These are phyloP conservation scores for Perccottus glenii DNA, from an alignment of 2,113 vertebrate genomes.

Conservation along the genomic window DNA sequence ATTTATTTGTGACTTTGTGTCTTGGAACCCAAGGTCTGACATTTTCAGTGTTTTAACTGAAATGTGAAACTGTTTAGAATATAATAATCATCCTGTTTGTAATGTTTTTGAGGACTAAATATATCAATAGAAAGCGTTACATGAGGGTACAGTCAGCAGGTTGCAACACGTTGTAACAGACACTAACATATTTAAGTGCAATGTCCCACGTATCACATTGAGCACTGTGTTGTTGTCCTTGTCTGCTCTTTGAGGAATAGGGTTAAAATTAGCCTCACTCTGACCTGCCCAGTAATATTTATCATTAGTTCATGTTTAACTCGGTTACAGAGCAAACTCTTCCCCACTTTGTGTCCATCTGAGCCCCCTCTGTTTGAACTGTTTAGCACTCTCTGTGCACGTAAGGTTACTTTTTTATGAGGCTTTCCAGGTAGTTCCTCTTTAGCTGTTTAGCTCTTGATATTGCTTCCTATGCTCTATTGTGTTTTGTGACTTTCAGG, in stretches of 20 bases:
- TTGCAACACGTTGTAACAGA: slow-evolving; percentile 33
- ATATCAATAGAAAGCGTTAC: neutral
- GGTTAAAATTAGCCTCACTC: slow-evolving; percentile 64
- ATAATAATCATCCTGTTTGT: too few relatives aligned
- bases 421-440: slow-evolving; percentile 56
- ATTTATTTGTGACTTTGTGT: neutral
- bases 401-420: slow-evolving; percentile 62
- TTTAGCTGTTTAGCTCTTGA: slow-evolving; percentile 50
- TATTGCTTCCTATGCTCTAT: slow-evolving; percentile 50
- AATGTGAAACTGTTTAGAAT: too few relatives aligned
- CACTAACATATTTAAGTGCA: neutral
- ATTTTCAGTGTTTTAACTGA: too few relatives aligned
- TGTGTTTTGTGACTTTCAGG: slow-evolving; percentile 50
- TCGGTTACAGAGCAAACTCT: slow-evolving; percentile 43
- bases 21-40: neutral
- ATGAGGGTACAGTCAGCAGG: slow-evolving; percentile 23
- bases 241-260: slow-evolving; percentile 16
- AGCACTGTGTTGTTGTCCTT: slow-evolving; percentile 17
- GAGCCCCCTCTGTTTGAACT: slow-evolving; percentile 24
- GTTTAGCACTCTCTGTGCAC: slow-evolving; percentile 1
- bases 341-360: slow-evolving; percentile 5
- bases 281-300: slow-evolving; percentile 39
- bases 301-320: slow-evolving; percentile 79
- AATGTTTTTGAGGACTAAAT: too few relatives aligned
- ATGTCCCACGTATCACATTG: neutral